phyloP scores from a whole-genome alignment of 2,113 vertebrate species.

The Channa maculata region DNA sequence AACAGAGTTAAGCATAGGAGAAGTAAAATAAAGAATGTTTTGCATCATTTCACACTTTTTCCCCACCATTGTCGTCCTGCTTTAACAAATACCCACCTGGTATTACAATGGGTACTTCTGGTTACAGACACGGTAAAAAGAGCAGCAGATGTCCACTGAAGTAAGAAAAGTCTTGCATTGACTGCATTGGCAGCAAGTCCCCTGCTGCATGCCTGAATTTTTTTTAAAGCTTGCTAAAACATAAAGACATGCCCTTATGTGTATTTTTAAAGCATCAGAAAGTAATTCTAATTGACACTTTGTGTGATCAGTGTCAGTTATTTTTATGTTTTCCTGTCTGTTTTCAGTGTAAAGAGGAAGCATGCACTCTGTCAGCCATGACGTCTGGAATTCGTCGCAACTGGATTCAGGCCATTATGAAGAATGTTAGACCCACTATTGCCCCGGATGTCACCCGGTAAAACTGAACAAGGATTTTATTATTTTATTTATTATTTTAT shows the following conservation, averaged over 20 bases:
- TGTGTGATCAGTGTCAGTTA: conserved; percentile 15
- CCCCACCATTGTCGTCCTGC: too few relatives aligned
- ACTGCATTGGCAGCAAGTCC: too few relatives aligned
- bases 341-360: conserved; percentile 91
- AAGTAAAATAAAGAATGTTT: background rate
- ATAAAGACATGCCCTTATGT: background rate
- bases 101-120: too few relatives aligned
- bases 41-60: background rate
- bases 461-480: conserved; percentile 62
- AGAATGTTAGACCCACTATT: conserved; percentile 91
- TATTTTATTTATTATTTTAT: conserved; percentile 26
- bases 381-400: conserved; percentile 97
- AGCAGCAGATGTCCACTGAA: too few relatives aligned
- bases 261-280: background rate
- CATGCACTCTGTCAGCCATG: conserved; percentile 95
- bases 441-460: conserved; percentile 96
- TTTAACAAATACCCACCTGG: too few relatives aligned
- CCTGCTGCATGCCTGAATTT: background rate
- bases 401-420: conserved; percentile 99
- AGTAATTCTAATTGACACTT: conserved; percentile 5
- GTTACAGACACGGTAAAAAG: too few relatives aligned
- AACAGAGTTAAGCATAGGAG: background rate
- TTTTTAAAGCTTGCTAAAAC: background rate
- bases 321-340: conserved; percentile 24
- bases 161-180: too few relatives aligned